phyloP scores from a whole-genome alignment of 92 coral and sea anemone genomes.

The Zoanthus sociatus region DNA sequence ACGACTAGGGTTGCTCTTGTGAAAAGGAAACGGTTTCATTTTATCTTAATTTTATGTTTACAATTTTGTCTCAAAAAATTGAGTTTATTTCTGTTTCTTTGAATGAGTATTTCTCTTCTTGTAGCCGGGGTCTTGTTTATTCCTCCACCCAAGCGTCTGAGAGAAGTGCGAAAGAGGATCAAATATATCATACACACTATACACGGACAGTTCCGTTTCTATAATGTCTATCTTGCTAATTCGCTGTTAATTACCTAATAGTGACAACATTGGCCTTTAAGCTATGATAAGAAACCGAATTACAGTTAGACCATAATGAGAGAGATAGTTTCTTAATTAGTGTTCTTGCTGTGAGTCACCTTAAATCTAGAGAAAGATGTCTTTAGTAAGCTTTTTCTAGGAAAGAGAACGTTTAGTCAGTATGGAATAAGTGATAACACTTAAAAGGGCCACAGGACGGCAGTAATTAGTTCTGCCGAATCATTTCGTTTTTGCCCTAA shows the following conservation, averaged over 20 bases:
- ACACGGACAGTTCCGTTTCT: background rate
- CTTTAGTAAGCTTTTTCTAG: background rate
- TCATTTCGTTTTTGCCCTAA: slow-evolving; percentile 18
- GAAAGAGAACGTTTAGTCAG: background rate
- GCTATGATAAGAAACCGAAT: background rate
- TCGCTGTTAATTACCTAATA: slow-evolving; percentile 47
- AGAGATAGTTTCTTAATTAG: background rate
- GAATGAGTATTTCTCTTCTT: background rate
- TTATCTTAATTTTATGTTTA: background rate
- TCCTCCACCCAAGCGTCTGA: background rate
- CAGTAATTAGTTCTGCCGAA: slow-evolving; percentile 32
- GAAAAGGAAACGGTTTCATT: background rate
- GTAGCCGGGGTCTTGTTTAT: background rate
- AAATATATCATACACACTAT: background rate
- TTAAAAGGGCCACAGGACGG: slow-evolving; percentile 2
- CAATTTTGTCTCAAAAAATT: background rate
- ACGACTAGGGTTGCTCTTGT: background rate
- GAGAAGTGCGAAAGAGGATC: slow-evolving; percentile 10
- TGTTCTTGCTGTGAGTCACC: background rate
- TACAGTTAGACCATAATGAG: background rate
- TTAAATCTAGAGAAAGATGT: background rate
- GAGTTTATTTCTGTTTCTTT: background rate
- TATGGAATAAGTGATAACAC: background rate
- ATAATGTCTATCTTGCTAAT: slow-evolving; percentile 26
- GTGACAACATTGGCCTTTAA: slow-evolving; percentile 37